A percentile compares a stretch with the other conserved stretches of the same genome.
Conservation (phyloP, 2,113 vertebrate species). For the Marcusenius ussheri region DNA sequence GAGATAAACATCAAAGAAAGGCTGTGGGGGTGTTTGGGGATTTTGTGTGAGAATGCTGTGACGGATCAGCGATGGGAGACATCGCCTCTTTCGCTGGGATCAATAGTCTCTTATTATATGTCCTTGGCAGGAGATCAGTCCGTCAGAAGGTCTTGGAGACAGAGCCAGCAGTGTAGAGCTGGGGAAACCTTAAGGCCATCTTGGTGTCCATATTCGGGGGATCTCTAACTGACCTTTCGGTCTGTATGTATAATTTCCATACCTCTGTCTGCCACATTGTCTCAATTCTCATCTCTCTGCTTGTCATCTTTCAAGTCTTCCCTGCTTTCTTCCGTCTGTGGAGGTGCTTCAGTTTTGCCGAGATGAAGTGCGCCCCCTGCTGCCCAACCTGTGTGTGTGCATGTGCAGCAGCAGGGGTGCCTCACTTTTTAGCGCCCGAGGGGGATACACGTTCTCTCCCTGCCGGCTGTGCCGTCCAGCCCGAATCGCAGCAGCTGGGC, state of each 20-base stretch:
- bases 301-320: neutral
- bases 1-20: neutral
- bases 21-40: neutral
- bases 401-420: neutral
- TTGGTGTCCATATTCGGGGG: neutral
- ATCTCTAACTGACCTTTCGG: neutral
- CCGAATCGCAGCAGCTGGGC: neutral
- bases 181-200: neutral
- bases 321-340: neutral
- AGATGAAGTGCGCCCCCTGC: neutral
- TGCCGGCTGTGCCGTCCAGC: neutral
- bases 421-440: neutral
- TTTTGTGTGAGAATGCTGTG: neutral
- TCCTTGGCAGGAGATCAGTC: neutral
- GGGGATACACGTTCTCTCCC: neutral
- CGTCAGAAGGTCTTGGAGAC: neutral
- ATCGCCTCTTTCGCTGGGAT: neutral
- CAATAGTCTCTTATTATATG: slow-evolving; percentile 5
- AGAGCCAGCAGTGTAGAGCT: neutral
- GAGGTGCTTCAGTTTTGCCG: neutral
- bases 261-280: neutral
- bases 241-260: neutral
- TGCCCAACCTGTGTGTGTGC: neutral
- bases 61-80: neutral
- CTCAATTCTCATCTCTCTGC: neutral